Evolutionary conservation across 2,797 vertebrate species (phyloP), one percentile per base, ranked within the genome.

Genomic region (Schizothorax lantsangensis): DNA sequence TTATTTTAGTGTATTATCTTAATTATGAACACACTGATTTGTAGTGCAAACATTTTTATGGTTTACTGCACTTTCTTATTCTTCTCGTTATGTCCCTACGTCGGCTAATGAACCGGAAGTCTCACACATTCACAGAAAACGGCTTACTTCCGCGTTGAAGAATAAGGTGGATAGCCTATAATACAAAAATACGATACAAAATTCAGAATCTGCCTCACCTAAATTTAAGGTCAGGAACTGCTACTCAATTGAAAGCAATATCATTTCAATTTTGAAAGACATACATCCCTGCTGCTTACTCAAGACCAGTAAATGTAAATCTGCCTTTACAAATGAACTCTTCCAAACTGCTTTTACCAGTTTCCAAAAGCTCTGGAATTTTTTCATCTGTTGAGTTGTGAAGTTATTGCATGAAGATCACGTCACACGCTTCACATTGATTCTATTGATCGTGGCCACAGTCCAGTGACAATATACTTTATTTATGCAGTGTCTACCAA

Each of bases 341-440:
- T 19, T 75, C 4, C 14, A 49, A 30, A 52, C 26, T 52, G 30
- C 30, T n/a, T 72, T 45, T 43, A 45, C 40, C 23, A 45, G 40
- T 73, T 45, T 45, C 26, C 21, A 17, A 54, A 36, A 36, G 17
- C 54, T 52, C 17, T 75, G 7, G 26, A 33, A 64, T 2, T 30
- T 5, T 6, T 15, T 64, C 4, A 52, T 75, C 73, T 75, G 26
- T 12, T 75, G 15, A 33, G 40, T 47, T 64, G 38, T 52, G 12
- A 47, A 73, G 9, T n/a, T 62, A 62, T 73, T 73, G 69, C 68
- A 33, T 83, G 81, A 57, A 62, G 40, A 84, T 84, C 40, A 49
- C 40, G 2, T 45, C 52, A 59, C 23, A 21, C 6, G 0, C 12
- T 69, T 74, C 45, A 4, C 40, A 84, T 75, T 84, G 40, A 77